Conservation (phyloP, 2,888 invertebrate species). For the Mamestra brassicae region DNA sequence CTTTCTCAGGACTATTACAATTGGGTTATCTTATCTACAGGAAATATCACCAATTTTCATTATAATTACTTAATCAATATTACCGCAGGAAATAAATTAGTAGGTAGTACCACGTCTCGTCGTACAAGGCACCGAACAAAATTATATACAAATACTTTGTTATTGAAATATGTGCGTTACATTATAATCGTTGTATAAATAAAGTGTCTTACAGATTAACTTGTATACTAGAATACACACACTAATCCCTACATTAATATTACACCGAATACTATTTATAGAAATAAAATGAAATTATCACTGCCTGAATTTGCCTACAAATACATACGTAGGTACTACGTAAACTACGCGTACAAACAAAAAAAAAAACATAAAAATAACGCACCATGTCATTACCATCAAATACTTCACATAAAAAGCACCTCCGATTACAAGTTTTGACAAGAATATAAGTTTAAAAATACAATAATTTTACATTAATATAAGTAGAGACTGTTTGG, state of each 20-base stretch:
- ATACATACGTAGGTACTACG: conserved; percentile 55
- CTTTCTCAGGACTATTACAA: conserved; percentile 8
- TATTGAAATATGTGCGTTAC: conserved; percentile 50
- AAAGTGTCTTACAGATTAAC: conserved; percentile 44
- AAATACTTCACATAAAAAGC: conserved; percentile 80
- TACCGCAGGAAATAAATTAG: conserved; percentile 45
- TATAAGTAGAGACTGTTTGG: conserved; percentile 46
- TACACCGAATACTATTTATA: conserved; percentile 55
- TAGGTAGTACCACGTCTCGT: conserved; percentile 24
- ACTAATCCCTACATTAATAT: conserved; percentile 56
- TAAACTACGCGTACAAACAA: conserved; percentile 70
- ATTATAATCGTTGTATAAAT: conserved; percentile 57
- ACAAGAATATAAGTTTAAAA: conserved; percentile 74
- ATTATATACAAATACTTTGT: conserved; percentile 45
- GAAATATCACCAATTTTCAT: conserved; percentile 34
- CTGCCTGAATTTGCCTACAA: conserved; percentile 62
- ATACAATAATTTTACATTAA: conserved; percentile 57
- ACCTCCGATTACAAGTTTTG: conserved; percentile 80
- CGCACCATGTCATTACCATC: conserved; percentile 79
- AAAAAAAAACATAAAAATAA: conserved; percentile 78
- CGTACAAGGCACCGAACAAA: conserved; percentile 43
- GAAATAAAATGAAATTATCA: conserved; percentile 55
- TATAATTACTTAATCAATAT: conserved; percentile 45
- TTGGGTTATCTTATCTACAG: conserved; percentile 18
- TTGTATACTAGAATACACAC: conserved; percentile 61